phyloP scores from a whole-genome alignment of 2,888 invertebrate genomes.

The Cryptocheilus praepositus region DNA sequence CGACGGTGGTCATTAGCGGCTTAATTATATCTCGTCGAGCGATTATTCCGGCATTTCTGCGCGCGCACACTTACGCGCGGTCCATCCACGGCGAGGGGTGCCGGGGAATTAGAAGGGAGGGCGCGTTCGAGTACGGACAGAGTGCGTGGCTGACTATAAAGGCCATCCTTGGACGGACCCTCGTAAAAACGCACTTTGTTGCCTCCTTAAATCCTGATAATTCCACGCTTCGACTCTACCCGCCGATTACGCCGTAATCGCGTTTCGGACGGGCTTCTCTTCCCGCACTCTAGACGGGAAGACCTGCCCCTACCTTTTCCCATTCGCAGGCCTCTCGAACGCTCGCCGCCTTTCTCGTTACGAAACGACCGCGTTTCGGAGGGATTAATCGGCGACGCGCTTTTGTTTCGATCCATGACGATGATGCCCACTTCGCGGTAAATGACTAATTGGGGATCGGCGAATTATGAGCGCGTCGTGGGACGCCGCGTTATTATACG shows the following conservation, averaged over 20 bases:
- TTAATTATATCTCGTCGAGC: slow-evolving; percentile 64
- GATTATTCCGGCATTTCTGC: slow-evolving; percentile 62
- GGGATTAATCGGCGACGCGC: neutral
- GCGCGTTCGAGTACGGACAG: slow-evolving; percentile 34
- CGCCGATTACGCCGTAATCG: slow-evolving; percentile 59
- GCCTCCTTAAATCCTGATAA: slow-evolving; percentile 62
- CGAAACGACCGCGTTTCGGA: slow-evolving; percentile 4
- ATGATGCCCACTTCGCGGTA: no score
- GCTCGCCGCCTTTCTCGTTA: neutral
- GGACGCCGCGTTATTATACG: no score
- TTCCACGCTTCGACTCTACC: slow-evolving; percentile 59
- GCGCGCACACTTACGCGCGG: neutral
- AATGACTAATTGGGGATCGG: no score
- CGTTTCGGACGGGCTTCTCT: slow-evolving; percentile 52
- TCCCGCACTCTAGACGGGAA: neutral
- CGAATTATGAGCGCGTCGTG: no score
- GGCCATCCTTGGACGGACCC: slow-evolving; percentile 59
- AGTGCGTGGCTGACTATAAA: slow-evolving; percentile 52
- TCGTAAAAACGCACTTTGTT: slow-evolving; percentile 62
- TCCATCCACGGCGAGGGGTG: neutral
- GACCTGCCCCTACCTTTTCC: neutral
- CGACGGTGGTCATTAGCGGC: slow-evolving; percentile 64
- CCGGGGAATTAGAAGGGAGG: neutral
- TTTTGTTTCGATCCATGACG: no score
- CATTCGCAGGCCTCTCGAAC: neutral